Evolutionary conservation across 2,888 invertebrate genomes (phyloP), one percentile per base, ranked within the genome.

Genomic region (Xestobium rufovillosum): DNA sequence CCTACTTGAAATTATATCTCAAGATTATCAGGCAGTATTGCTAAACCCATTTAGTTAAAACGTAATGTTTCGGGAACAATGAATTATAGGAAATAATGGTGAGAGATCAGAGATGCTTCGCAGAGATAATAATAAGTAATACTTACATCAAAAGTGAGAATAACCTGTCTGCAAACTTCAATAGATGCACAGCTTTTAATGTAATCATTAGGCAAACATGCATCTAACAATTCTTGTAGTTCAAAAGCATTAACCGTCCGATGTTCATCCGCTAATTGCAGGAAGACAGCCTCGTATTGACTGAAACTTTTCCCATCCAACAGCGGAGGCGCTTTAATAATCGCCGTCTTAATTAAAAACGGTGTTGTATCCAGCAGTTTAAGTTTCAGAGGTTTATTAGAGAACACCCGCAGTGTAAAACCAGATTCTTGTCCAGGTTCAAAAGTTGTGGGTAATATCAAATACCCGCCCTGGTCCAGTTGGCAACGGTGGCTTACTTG

Each of bases 161-260:
- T 83, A 4, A 91, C 87, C 66, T 91, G 90, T 40, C 90, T 73
- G 57, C 92, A 92, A 2, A 92, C 90, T 63, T 91, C 91, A 51
- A 91, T 79, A 10, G 86, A 87, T 1, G 91, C 90, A 62, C 91
- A 91, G 52, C 91, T 91, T 59, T 91, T 92, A 48, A 92, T 90
- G 53, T 91, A 92, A 68, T 92, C 91, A 60, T 92, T 92, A 1
- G 91, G 92, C 38, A 92, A 70, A 62, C 91, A 91, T 1, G 86
- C 88, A 55, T 92, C 91, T 15, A 92, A 65, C 11, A 92, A 66
- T 59, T 92, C 92, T 62, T 91, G 90, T 3, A 92, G 69, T 60
- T 91, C 91, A 57, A 91, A 92, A 3, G 89, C 84, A 55, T 90
- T 89, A 14, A 92, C 86, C 0, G 90, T 87, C 55, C 81, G 73